These are phyloP conservation scores for Bryconaethiops microstoma DNA, from an alignment of 2,797 vertebrate species.

Conservation along the genomic window DNA sequence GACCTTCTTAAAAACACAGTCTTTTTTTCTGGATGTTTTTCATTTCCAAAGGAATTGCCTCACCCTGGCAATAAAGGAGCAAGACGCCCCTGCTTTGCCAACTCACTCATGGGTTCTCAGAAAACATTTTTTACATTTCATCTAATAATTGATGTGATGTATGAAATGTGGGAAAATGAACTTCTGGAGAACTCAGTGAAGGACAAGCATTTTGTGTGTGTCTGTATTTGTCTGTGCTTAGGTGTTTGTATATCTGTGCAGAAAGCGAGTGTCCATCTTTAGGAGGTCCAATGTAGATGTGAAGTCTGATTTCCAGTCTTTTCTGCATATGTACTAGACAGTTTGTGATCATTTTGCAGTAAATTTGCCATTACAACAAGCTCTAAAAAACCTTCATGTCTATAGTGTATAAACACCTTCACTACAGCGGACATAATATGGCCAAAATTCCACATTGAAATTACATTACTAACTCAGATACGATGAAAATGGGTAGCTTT, in stretches of 20 bases:
- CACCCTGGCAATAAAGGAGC: background rate
- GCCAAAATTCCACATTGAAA: too few relatives aligned
- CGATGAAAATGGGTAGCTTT: too few relatives aligned
- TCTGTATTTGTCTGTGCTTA: background rate
- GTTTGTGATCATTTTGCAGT: too few relatives aligned
- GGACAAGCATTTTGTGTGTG: background rate
- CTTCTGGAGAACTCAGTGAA: background rate
- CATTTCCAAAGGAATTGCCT: background rate
- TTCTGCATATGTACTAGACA: too few relatives aligned
- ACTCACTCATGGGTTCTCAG: background rate
- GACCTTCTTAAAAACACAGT: background rate
- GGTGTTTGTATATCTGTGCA: background rate
- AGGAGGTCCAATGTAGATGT: too few relatives aligned
- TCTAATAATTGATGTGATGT: background rate
- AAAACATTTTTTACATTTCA: background rate
- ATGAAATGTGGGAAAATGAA: background rate
- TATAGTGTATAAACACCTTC: too few relatives aligned
- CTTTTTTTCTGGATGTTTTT: background rate
- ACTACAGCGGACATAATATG: too few relatives aligned
- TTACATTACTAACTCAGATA: too few relatives aligned
- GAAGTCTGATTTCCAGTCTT: too few relatives aligned
- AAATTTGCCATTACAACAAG: too few relatives aligned
- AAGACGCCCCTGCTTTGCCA: background rate
- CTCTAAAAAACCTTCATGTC: too few relatives aligned
- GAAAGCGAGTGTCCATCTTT: too few relatives aligned